These are phyloP conservation scores for Diarsia rubi DNA, from an alignment of 2,888 invertebrate species.

Conservation along the genomic window DNA sequence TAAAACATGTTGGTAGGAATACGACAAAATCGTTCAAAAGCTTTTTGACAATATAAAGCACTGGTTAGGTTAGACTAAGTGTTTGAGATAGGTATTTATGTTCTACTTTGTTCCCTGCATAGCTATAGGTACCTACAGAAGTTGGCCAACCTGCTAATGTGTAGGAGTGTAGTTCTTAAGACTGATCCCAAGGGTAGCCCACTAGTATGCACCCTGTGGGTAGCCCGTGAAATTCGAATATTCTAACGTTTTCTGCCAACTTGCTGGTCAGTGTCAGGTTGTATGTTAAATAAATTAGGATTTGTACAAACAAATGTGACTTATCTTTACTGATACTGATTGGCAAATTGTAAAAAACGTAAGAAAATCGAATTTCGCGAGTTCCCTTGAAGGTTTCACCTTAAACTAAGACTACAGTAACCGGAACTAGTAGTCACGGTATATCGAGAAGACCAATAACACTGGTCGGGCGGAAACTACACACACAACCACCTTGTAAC, in stretches of 20 bases:
- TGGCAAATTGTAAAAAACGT: too few relatives aligned
- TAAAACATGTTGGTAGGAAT: not conserved
- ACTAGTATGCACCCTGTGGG: too few relatives aligned
- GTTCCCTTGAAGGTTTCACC: too few relatives aligned
- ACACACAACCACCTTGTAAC: not conserved
- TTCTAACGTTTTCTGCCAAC: too few relatives aligned
- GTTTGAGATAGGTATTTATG: constrained; percentile 1
- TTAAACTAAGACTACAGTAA: not conserved
- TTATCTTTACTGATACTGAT: too few relatives aligned
- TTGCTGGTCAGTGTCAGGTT: too few relatives aligned
- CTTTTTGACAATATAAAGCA: not conserved
- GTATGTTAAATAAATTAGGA: too few relatives aligned
- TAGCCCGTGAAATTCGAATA: too few relatives aligned
- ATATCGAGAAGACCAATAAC: not conserved
- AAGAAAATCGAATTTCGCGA: too few relatives aligned
- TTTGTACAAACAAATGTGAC: too few relatives aligned
- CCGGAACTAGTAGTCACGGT: not conserved
- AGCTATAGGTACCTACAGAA: not conserved
- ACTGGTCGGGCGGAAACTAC: not conserved
- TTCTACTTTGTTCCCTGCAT: not conserved
- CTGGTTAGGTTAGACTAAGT: not conserved
- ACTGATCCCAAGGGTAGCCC: too few relatives aligned
- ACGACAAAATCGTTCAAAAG: not conserved
- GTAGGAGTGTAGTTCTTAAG: constrained; percentile 12
- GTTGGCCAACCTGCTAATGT: not conserved